Evolutionary conservation across 2,888 invertebrate species (phyloP), one percentile per base, ranked within the genome.

Genomic region (Hypercompe scribonia): DNA sequence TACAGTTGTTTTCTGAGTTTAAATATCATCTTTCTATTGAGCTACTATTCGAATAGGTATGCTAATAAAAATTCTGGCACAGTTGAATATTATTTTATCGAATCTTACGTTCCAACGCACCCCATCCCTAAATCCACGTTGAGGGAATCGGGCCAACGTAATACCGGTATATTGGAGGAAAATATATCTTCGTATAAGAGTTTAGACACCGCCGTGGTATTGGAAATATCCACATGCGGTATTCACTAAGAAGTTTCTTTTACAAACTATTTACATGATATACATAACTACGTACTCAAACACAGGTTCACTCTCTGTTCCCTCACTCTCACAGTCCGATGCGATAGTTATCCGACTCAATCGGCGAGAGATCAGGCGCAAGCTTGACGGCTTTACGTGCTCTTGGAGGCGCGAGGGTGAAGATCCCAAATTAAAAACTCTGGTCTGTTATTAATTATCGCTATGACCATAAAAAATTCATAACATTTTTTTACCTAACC

Each of bases 151-250:
- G 83, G 83, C 79, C 83, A 82, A 85, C 83, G 88, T 89, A 88
- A 89, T 88, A 83, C 85, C 82, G 80, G 87, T 89, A 91, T 89
- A 90, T 90, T 87, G 87, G 86, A 88, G 85, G 86, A 87, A 90
- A 90, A 89, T 90, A 89, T 87, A 88, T 87, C 81, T 84, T 78
- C 77, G 73, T 82, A 75, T 81, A 82, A 75, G 71, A 76, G 63
- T 58, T 18, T 36, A 70, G 70, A 77, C 78, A 73, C 34, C 68
- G 31, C 58, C 2, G 15, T 65, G 11, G 68, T 77, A 73, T 76
- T 33, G 63, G 73, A 75, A 69, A 77, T 73, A 65, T 58, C 70
- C 70, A 21, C 46, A 46, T 68, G 68, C 46, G 34, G 39, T 68
- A 21, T 36, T 54, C 54, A 18, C 10, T 68, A 18, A 8, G 34